Base-by-base conservation (phyloP, 2,797 vertebrate genomes). In the Sebastiscus albofasciatus region DNA sequence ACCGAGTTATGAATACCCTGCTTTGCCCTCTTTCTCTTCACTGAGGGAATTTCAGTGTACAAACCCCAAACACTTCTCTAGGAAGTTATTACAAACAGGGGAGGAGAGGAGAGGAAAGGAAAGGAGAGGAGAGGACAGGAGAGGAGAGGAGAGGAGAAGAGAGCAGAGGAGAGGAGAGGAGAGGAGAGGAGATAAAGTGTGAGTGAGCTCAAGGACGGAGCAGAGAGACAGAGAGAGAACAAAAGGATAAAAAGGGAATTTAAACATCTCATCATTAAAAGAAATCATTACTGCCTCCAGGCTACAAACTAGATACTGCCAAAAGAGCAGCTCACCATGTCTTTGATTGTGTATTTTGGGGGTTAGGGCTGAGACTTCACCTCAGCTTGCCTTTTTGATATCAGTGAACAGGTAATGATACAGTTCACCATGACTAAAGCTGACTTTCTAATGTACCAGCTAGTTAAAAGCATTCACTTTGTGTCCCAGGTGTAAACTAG, bases 51-150 rank as follows among this genome's bases (percentile, higher is more conserved):
- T 81, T 81, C 31, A 70, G 55, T 8, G 8, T 58, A 59, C 67
- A 81, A 72, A 82, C 55, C 26, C 61, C 83, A 76, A 87, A 86
- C 58, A 82, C 24, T 83, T 80, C 13, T 33, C 60, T 82, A 34
- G 61, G 18, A 87, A 80, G 73, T 27, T 54, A 77, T 80, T 70
- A 46, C 20, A 58, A 74, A 74, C 34, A 72, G n/a, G 52, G 58
- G 52, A 62, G 18, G 26, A 49, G 24, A 49, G 9, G 6, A 20
- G 14, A 42, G 24, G 2, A 8, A n/a, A 54, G 52, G 29, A n/a
- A 20, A 61, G 24, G 49, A 49, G 52, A 55, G 58, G 31, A 27
- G 34, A 42, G 11, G 31, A 13, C 33, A 39, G 33, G 33, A 12
- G 34, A 22, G 33, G 33, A 8, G 33, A 67, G 22, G 61, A 22